Conservation (phyloP, 2,113 vertebrate genomes). For the Calidris pygmaea region DNA sequence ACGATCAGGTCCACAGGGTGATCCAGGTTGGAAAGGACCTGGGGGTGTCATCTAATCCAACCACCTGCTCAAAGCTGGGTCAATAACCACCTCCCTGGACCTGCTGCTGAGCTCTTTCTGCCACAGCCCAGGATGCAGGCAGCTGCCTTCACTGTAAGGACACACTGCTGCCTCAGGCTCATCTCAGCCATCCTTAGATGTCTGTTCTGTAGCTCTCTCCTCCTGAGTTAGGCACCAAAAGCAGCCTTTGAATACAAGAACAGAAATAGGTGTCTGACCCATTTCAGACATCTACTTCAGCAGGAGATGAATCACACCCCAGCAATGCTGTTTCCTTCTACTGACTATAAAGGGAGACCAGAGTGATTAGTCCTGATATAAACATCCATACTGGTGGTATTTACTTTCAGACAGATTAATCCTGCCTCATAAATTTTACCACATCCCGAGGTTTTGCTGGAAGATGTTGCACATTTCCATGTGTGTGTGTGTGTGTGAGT, state of each 20-base stretch:
- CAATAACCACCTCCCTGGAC: background rate
- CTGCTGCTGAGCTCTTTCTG: background rate
- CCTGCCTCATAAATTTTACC: background rate
- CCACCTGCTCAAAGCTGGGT: background rate
- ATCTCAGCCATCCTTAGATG: background rate
- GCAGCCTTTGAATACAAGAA: background rate
- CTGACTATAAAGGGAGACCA: background rate
- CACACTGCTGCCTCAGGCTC: background rate
- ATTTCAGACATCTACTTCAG: background rate
- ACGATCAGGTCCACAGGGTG: background rate
- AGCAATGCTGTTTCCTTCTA: background rate
- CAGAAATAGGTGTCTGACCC: conserved; percentile 16
- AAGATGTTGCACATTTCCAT: background rate
- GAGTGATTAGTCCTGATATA: background rate
- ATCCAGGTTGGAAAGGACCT: background rate
- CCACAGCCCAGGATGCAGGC: background rate
- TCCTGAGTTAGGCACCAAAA: background rate
- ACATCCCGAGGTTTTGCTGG: background rate
- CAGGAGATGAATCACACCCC: background rate
- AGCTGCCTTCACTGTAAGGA: background rate
- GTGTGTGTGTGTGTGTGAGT: too few species aligned
- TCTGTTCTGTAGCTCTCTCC: background rate
- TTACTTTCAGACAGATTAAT: background rate
- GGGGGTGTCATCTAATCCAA: background rate
- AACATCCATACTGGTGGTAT: background rate